Evolutionary conservation across 2,797 vertebrate genomes (phyloP).

Genomic region (Crypturellus tataupa): DNA sequence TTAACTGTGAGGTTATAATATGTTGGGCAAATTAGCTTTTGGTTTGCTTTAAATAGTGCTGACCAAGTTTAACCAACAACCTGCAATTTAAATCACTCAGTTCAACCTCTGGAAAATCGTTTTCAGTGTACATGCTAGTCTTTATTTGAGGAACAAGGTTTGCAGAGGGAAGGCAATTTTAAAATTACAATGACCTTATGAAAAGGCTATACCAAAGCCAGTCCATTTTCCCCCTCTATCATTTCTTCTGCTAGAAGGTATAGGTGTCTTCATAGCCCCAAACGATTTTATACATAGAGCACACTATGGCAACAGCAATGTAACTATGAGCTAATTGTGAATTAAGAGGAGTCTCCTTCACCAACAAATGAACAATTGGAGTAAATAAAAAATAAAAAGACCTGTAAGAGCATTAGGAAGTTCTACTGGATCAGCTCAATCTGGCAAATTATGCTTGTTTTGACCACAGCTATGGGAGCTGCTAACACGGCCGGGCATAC

Average conservation of each 20-base stretch:
- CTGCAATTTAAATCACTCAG: slow-evolving; percentile 46
- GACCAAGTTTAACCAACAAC: slow-evolving; percentile 24
- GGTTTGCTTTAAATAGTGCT: slow-evolving; percentile 45
- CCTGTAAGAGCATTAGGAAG: not conserved
- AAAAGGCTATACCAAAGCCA: not conserved
- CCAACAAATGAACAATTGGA: not conserved
- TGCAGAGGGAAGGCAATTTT: not conserved
- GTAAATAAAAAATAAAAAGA: not conserved
- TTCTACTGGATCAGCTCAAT: not conserved
- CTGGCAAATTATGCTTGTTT: not conserved
- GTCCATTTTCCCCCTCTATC: not conserved
- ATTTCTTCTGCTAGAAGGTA: not conserved
- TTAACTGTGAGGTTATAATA: slow-evolving; percentile 11
- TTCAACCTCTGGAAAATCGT: not conserved
- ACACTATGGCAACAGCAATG: not conserved
- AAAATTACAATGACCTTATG: fast-evolving
- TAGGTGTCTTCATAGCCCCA: not conserved
- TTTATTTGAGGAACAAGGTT: not conserved
- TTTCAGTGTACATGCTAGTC: not conserved
- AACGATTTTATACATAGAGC: not conserved
- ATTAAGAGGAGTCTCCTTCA: not conserved
- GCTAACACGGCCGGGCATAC: not conserved
- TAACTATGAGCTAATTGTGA: not conserved
- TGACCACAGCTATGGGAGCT: not conserved
- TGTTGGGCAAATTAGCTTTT: slow-evolving; percentile 22